Base-by-base conservation (phyloP, 2,888 invertebrate genomes). In the Pristionchus fissidentatus region DNA sequence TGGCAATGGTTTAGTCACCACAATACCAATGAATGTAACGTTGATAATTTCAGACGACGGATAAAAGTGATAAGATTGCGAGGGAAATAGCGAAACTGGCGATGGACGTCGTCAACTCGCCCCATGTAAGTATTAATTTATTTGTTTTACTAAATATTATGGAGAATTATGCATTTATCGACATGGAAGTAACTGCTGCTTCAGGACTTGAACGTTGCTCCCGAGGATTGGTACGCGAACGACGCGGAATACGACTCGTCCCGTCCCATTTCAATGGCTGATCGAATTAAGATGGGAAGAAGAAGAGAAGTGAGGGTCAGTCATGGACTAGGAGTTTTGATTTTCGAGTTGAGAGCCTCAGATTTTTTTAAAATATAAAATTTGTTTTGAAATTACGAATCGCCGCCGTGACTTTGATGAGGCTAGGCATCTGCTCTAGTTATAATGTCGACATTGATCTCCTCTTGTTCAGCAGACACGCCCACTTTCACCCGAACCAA, bases 221-320 rank as follows among this genome's bases (percentile, higher is more conserved):
- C 66, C 4, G 66, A 66, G 22, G 66, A 66, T 7, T 66, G 66
- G 66, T 66, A 66, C 66, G n/a, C n/a, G n/a, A 15, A 7, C 35
- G 66, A 38, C 38, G 35, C 66, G 35, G 66, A 66, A 66, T 66
- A 38, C 38, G 66, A 66, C 22, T 4, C 7, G 5, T 5, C 15
- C 35, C 35, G 38, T 8, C 66, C 35, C 19, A 22, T 66, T 22
- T 66, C 66, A 22, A 66, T 66, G 66, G 35, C 66, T 1, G 66
- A 66, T 66, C 15, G 66, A 19, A 66, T 66, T 1, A 66, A 66
- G 22, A 19, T 15, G 10, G 38, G 38, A 7, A 35, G 66, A 38
- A 66, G 66, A 38, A 66, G 38, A 66, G 38, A 66, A 22, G 66
- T 38, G 38, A 19, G 66, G n/a, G n/a, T n/a, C n/a, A n/a, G n/a